Evolutionary conservation across 1,140 invertebrate genomes (phyloP).

Genomic region (Zelostemma sp.): DNA sequence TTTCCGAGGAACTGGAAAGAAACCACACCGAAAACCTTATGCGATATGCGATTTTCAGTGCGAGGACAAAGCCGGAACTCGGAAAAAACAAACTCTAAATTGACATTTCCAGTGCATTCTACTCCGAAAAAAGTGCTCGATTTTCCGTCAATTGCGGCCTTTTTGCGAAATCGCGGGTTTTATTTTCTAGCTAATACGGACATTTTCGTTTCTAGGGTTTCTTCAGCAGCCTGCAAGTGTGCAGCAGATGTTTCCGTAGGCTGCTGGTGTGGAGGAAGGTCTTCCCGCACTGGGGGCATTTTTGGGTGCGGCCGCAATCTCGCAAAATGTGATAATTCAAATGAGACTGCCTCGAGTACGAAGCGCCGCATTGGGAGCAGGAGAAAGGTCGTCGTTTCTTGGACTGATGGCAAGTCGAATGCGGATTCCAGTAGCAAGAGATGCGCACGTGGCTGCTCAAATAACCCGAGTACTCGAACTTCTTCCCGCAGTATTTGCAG

Average conservation of each 20-base stretch:
- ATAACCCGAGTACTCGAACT: slow-evolving; percentile 69
- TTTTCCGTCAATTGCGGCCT: no score
- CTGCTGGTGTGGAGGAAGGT: slow-evolving; percentile 67
- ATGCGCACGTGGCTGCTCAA: slow-evolving; percentile 66
- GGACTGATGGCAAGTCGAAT: slow-evolving; percentile 46
- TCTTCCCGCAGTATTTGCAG: slow-evolving; percentile 69
- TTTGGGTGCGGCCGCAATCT: slow-evolving; percentile 58
- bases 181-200: no score
- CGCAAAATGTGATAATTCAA: slow-evolving; percentile 59
- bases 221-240: slow-evolving; percentile 19
- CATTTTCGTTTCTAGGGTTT: no score
- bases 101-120: no score
- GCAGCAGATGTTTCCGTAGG: slow-evolving; percentile 63
- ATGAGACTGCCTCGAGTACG: slow-evolving; percentile 54
- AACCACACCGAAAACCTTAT: no score
- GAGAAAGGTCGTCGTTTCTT: slow-evolving; percentile 48
- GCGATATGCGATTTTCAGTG: no score
- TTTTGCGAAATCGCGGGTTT: no score
- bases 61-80: no score
- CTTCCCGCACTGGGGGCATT: slow-evolving; percentile 66
- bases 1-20: no score
- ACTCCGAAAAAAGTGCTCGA: no score
- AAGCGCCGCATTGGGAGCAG: slow-evolving; percentile 52
- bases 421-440: slow-evolving; percentile 58
- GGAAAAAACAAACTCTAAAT: no score